These are phyloP conservation scores for Cactoblastis cactorum DNA, from an alignment of 2,888 invertebrate species.

Conservation along the genomic window DNA sequence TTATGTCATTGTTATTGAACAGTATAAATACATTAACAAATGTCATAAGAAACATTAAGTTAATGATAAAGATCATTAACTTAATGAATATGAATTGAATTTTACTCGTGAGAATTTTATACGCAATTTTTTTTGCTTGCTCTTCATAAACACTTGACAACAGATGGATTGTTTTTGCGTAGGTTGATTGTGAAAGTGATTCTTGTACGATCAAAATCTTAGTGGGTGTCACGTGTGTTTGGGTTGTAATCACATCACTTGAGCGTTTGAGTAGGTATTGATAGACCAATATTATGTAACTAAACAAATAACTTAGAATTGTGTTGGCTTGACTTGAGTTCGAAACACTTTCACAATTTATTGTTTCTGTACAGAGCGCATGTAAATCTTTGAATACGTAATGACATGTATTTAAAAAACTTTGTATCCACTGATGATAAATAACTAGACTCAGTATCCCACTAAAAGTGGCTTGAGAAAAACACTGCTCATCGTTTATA, in stretches of 20 bases:
- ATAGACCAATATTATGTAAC: slow-evolving; percentile 18
- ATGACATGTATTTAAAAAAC: neutral
- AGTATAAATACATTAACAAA: neutral
- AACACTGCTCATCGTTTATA: too few relatives aligned
- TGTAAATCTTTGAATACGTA: neutral
- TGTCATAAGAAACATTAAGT: neutral
- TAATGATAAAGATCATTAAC: neutral
- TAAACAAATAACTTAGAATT: slow-evolving; percentile 14
- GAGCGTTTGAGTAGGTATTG: slow-evolving; percentile 16
- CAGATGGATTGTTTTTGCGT: slow-evolving; percentile 13
- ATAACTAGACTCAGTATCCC: too few relatives aligned
- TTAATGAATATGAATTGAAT: neutral
- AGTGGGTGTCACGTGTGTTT: slow-evolving; percentile 53
- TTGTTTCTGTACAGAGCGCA: neutral
- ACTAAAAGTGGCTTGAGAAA: too few relatives aligned
- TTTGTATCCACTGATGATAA: too few relatives aligned
- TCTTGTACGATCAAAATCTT: slow-evolving; percentile 40
- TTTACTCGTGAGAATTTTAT: neutral
- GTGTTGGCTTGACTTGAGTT: neutral
- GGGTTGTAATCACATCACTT: slow-evolving; percentile 24
- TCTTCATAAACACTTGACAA: slow-evolving; percentile 1
- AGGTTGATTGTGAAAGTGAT: slow-evolving; percentile 53
- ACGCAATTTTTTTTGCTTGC: neutral
- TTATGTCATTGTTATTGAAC: neutral
- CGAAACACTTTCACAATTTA: neutral